Percentiles rank a stretch among this genome's conserved stretches.
These are phyloP conservation scores for Ichneumon xanthorius DNA, from an alignment of 2,888 invertebrate genomes.

Conservation along the genomic window DNA sequence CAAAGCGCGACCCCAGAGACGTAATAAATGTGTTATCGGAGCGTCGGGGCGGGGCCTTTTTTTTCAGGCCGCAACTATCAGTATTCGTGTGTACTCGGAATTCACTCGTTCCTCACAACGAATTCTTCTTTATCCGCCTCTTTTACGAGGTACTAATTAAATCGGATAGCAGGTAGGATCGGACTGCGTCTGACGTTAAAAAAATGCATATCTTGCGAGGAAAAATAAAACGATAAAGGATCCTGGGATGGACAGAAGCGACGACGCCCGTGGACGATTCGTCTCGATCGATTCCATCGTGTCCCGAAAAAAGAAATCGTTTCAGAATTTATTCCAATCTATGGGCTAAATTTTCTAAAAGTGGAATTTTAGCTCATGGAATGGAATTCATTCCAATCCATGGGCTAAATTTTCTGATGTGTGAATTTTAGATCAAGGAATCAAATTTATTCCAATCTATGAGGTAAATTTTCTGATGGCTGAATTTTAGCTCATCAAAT, in stretches of 20 bases:
- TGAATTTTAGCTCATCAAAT: too few relatives aligned
- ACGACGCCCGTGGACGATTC: too few relatives aligned
- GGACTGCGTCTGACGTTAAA: background rate
- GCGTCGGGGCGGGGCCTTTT: slow-evolving; percentile 42
- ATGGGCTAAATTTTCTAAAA: too few relatives aligned
- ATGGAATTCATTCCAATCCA: too few relatives aligned
- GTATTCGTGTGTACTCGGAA: slow-evolving; percentile 56
- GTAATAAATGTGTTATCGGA: slow-evolving; percentile 64
- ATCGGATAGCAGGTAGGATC: slow-evolving; percentile 58
- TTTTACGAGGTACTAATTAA: slow-evolving; percentile 59
- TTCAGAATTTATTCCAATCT: background rate
- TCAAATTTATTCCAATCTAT: too few relatives aligned
- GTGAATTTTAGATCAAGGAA: too few relatives aligned
- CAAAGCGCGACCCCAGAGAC: slow-evolving; percentile 25
- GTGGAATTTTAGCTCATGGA: too few relatives aligned
- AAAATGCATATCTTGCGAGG: background rate
- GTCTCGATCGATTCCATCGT: background rate
- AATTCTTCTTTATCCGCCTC: slow-evolving; percentile 50
- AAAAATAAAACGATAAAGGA: background rate
- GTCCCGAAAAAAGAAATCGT: background rate
- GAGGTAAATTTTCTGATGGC: too few relatives aligned
- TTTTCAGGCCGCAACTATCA: slow-evolving; percentile 54
- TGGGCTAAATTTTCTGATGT: too few relatives aligned
- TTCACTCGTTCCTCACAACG: slow-evolving; percentile 41
- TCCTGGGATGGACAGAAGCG: too few relatives aligned